Evolutionary conservation across 2,888 invertebrate species (phyloP).

Genomic region (Amphipyra tragopoginis): DNA sequence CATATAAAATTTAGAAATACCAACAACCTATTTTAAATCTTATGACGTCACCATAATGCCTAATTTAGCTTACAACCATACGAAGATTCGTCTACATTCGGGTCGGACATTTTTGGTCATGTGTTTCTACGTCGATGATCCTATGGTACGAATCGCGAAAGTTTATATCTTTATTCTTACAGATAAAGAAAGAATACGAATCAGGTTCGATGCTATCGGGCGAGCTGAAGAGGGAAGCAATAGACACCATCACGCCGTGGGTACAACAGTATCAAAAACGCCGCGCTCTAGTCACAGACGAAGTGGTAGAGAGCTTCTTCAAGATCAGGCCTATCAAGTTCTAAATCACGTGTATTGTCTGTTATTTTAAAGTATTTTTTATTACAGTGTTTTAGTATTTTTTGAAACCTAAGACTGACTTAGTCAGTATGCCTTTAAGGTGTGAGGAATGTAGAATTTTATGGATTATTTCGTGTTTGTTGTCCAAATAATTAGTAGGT

Average conservation of each 20-base stretch:
- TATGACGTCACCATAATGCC: too few species aligned
- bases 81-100: too few species aligned
- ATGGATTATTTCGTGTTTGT: constrained; percentile 7
- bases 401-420: constrained; percentile 40
- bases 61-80: too few species aligned
- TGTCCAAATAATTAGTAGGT: too few species aligned
- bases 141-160: too few species aligned
- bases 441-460: constrained; percentile 5
- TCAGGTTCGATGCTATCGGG: constrained; percentile 97
- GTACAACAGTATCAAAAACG: constrained; percentile 95
- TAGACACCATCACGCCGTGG: constrained; percentile 92
- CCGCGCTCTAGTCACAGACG: constrained; percentile 95
- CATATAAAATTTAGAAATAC: too few species aligned
- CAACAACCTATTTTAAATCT: too few species aligned
- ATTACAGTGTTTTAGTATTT: constrained; percentile 21
- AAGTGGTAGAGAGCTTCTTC: constrained; percentile 95
- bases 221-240: constrained; percentile 97
- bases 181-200: constrained; percentile 93
- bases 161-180: constrained; percentile 22
- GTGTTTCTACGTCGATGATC: too few species aligned
- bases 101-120: too few species aligned
- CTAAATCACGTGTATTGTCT: constrained; percentile 55
- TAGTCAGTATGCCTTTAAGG: constrained; percentile 47
- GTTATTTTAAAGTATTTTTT: constrained; percentile 21
- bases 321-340: constrained; percentile 94